Base-by-base conservation (phyloP, 2,113 vertebrate species). In the Zapornia atra region DNA sequence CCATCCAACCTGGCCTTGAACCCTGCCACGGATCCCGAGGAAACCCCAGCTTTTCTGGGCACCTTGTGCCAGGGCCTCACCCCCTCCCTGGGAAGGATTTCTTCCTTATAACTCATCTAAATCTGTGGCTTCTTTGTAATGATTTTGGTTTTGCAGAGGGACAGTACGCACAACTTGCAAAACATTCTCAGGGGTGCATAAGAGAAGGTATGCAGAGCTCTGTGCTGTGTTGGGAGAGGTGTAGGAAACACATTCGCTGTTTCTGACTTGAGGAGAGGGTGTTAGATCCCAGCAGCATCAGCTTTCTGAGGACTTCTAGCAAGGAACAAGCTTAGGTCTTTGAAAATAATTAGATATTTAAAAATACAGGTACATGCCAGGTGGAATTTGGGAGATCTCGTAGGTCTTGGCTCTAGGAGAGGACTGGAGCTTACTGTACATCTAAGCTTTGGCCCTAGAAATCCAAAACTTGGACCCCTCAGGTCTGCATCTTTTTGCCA, bases 151-250 rank as follows among this genome's bases (percentile, higher is more conserved):
- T 53, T 82, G 66, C 53, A 51, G 73, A 82, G 61, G 14, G 29
- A 21, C 14, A 31, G n/a, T 6, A 9, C 13, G 5, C 16, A 46
- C 83, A 72, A 44, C 31, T 86, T 89, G 50, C 17, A 42, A 50
- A 44, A 46, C 28, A 33, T 10, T 36, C 60, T 15, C 1, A 1
- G 18, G n/a, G 18, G 31, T 46, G 82, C 71, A 48, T 46, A 61
- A 78, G 38, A 24, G 63, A 54, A 82, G 24, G 65, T 22, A 5
- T 42, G 24, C 10, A 57, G 51, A 59, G 34, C 10, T 38, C 17
- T 29, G 5, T 0, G 0, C 10, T 44, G 13, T 4, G 0, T 1
- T 22, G 54, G 28, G 11, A 38, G 38, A 36, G 13, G 1, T 28
- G n/a, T 29, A 54, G 42, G 44, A 82, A 87, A 33, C 10, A 1